Base-by-base conservation (phyloP, 2,888 invertebrate genomes). In the Heterodera filipjevi region DNA sequence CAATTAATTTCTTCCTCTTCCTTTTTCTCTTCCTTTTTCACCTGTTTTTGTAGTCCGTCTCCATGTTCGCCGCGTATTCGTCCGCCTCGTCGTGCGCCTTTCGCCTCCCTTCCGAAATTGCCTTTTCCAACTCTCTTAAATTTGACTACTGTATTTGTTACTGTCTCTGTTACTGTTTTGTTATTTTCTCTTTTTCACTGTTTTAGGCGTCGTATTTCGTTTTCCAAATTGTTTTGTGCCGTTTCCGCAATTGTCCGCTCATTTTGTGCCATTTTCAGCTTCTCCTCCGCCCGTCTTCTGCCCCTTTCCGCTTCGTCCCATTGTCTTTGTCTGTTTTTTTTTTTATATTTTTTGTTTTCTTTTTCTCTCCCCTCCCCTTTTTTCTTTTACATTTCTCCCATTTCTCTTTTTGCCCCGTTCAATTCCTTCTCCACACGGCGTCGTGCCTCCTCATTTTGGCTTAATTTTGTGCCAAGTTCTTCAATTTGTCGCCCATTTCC, bases 1-100 rank as follows among this genome's bases (percentile, higher is more conserved):
- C 89, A 88, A 19, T 79, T 80, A n/a, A n/a, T n/a, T n/a, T n/a
- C n/a, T 77, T 87, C 87, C 35, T 85, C 78, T 44, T 84, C 81
- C 71, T 82, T 82, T 81, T 87, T 88, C 71, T 87, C 88, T 49
- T 86, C 82, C 68, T 85, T 84, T 66, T 86, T 80, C 35, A 87
- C 66, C 85, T 85, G 79, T 86, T 84, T 80, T 87, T 86, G 83
- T 85, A 88, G 78, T 88, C 88, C 66, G 86, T 84, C 71, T 88
- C 88, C 77, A 88, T 79, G 3, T 79, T 84, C 49, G 80, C 82
- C 3, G 86, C 81, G 72, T 83, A 85, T 72, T 89, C 87, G 70
- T 88, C 87, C 73, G 86, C 84, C 77, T 88, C 87, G 72, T 89
- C 88, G 27, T 84, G 82, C 35, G 85, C 82, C 77, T 86, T 86